Evolutionary conservation across 1,140 invertebrate species (phyloP).

Genomic region (Maniola jurtina): DNA sequence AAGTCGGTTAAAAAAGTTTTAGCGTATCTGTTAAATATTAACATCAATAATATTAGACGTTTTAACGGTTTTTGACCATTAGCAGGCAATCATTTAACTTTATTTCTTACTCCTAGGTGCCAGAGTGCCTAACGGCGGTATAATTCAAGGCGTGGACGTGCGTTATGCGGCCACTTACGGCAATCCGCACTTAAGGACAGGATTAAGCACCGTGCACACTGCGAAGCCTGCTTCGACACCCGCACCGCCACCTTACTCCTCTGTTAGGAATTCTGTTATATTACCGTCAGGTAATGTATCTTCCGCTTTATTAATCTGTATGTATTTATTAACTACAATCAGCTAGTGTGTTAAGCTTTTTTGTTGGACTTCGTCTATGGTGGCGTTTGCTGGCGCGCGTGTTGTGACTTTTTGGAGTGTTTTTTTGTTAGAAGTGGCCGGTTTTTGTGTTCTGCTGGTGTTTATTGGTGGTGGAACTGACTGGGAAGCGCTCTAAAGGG

Average conservation of each 20-base stretch:
- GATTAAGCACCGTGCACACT: constrained; percentile 81
- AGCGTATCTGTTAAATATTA: no score
- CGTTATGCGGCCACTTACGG: constrained; percentile 93
- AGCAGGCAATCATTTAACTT: background rate
- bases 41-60: no score
- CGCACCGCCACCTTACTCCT: constrained; percentile 82
- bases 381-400: no score
- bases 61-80: background rate
- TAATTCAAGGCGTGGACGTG: constrained; percentile 85
- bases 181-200: constrained; percentile 88
- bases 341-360: no score
- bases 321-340: no score
- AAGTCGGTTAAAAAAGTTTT: no score
- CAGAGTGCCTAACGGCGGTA: constrained; percentile 60
- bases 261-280: constrained; percentile 68
- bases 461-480: no score
- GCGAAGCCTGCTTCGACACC: constrained; percentile 88
- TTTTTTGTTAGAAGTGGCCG: no score
- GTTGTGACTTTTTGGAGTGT: no score
- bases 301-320: background rate
- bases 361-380: no score
- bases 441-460: no score
- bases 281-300: constrained; percentile 59
- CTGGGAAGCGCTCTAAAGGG: no score
- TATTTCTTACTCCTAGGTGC: constrained; percentile 15